phyloP scores from a whole-genome alignment of 2,113 vertebrate species.

The Gadus chalcogrammus region DNA sequence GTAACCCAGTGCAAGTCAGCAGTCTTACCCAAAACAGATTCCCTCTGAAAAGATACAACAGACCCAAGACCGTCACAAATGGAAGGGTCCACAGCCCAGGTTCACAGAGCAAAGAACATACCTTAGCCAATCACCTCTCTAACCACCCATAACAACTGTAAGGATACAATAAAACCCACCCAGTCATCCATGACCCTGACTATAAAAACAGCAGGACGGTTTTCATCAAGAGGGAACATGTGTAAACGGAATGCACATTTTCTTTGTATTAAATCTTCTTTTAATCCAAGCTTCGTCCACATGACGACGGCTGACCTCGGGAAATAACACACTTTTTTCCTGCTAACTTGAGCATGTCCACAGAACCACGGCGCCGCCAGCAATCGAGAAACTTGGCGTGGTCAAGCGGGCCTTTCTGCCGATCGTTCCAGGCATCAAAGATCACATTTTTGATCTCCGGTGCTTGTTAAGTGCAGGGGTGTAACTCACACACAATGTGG shows the following conservation, averaged over 20 bases:
- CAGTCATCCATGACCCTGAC: slow-evolving; percentile 47
- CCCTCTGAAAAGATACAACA: background rate
- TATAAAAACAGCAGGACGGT: slow-evolving; percentile 56
- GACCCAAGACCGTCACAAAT: background rate
- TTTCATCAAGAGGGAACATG: slow-evolving; percentile 51
- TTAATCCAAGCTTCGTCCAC: background rate
- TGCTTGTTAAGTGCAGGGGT: too few relatives aligned
- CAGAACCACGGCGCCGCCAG: background rate
- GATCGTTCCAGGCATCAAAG: too few relatives aligned
- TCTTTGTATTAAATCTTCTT: slow-evolving; percentile 30
- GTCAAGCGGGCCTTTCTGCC: too few relatives aligned
- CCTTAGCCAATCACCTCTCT: slow-evolving; percentile 22
- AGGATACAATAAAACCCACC: slow-evolving; percentile 55
- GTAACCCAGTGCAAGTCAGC: too few relatives aligned
- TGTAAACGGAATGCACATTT: slow-evolving; percentile 45
- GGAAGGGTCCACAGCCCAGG: background rate
- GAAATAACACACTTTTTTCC: slow-evolving; percentile 9
- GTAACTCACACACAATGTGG: too few relatives aligned
- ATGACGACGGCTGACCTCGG: too few relatives aligned
- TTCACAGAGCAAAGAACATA: background rate
- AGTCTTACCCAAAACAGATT: too few relatives aligned
- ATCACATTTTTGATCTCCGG: too few relatives aligned
- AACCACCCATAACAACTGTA: slow-evolving; percentile 56
- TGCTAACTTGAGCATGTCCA: slow-evolving; percentile 23
- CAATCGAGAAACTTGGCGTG: slow-evolving; percentile 1